Conservation (phyloP, 2,113 vertebrate species). For the Triplophysa rosa region DNA sequence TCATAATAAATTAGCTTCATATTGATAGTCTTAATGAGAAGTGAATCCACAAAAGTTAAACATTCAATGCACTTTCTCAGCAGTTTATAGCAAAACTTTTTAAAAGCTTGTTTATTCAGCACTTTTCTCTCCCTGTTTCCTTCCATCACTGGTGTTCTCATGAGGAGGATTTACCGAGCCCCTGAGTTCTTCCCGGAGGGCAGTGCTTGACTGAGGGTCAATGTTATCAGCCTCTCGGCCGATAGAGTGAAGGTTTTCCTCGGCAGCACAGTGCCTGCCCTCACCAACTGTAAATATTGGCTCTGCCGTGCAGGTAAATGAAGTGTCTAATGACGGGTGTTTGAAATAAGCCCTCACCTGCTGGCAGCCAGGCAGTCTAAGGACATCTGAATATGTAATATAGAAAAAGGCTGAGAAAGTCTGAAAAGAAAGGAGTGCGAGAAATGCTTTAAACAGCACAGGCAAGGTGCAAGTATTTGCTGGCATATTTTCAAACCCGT, state of each 20-base stretch:
- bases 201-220: slow-evolving; percentile 29
- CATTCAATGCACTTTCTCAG: not conserved
- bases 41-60: not conserved
- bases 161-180: slow-evolving; percentile 25
- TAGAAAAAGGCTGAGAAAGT: slow-evolving; percentile 18
- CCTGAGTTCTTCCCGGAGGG: slow-evolving; percentile 28
- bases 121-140: slow-evolving; percentile 22
- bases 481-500: not conserved
- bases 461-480: not conserved
- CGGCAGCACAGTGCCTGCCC: slow-evolving; percentile 2
- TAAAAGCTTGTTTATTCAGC: slow-evolving; percentile 1
- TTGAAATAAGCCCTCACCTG: slow-evolving; percentile 34
- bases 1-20: not conserved
- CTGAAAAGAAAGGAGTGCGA: not conserved
- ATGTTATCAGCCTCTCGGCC: slow-evolving; percentile 38
- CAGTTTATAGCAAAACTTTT: slow-evolving; percentile 1
- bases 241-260: not conserved
- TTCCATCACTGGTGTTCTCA: not conserved
- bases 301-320: slow-evolving; percentile 45
- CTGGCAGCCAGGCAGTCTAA: slow-evolving; percentile 24
- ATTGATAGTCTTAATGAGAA: not conserved
- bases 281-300: slow-evolving; percentile 48
- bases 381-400: not conserved
- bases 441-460: not conserved
- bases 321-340: slow-evolving; percentile 46